A percentile compares a stretch with the other conserved stretches of the same genome.
These are phyloP conservation scores for Campopleginae sp. DNA, from an alignment of 2,888 invertebrate genomes.

Conservation along the genomic window DNA sequence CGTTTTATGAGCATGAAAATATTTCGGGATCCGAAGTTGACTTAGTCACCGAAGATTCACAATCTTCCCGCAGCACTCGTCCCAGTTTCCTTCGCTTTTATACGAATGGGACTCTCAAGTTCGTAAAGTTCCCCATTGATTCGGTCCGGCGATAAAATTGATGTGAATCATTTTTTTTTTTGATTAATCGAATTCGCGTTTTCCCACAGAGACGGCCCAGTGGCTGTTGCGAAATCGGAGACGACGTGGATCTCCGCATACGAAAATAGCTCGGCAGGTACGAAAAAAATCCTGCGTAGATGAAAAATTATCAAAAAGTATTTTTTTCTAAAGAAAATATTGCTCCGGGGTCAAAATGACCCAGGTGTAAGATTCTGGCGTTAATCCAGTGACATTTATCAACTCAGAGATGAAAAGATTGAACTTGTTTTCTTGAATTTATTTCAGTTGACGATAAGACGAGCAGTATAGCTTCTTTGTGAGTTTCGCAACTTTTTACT, in stretches of 20 bases:
- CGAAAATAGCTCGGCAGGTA: constrained; percentile 66
- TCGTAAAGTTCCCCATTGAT: constrained; percentile 64
- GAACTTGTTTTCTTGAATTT: constrained; percentile 1
- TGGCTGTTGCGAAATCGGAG: constrained; percentile 70
- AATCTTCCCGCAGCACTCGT: constrained; percentile 34
- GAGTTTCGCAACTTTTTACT: constrained; percentile 69
- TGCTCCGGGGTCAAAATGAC: not conserved
- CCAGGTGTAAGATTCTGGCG: not conserved
- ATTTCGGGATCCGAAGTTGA: constrained; percentile 29
- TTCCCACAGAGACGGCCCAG: constrained; percentile 72
- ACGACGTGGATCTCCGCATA: constrained; percentile 65
- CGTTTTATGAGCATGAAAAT: constrained; percentile 6
- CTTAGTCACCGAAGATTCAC: constrained; percentile 5
- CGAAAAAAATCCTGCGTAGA: not conserved
- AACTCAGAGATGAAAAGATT: not conserved
- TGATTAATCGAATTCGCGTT: constrained; percentile 48
- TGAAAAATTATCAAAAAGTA: not conserved
- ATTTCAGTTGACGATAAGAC: constrained; percentile 73
- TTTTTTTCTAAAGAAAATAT: not conserved
- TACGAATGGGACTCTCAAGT: constrained; percentile 73
- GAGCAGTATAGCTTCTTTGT: constrained; percentile 78
- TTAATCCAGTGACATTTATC: not conserved
- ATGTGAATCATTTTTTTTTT: constrained; percentile 5
- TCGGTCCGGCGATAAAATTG: constrained; percentile 1
- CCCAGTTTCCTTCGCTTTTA: constrained; percentile 68